Evolutionary conservation across 1,140 invertebrate genomes (phyloP).

Genomic region (Telenomus remus): DNA sequence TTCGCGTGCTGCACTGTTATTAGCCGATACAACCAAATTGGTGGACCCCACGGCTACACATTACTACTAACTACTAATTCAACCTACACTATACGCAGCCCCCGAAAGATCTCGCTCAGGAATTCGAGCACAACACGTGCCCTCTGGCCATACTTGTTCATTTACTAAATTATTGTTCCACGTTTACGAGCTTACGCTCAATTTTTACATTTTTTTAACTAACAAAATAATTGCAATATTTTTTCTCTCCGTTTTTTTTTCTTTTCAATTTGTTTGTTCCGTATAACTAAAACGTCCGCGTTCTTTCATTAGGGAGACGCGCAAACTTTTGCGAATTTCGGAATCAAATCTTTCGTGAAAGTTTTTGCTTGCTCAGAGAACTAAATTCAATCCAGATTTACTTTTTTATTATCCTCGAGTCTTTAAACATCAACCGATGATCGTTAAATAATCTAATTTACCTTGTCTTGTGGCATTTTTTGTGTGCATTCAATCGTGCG

Average conservation of each 20-base stretch:
- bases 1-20: slow-evolving; percentile 66
- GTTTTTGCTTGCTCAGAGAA: too few relatives aligned
- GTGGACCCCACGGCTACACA: slow-evolving; percentile 58
- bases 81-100: slow-evolving; percentile 57
- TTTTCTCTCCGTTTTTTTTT: too few relatives aligned
- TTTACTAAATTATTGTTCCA: slow-evolving; percentile 50
- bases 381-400: background rate
- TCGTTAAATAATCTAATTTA: slow-evolving; percentile 43
- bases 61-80: slow-evolving; percentile 52
- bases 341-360: too few relatives aligned
- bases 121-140: slow-evolving; percentile 52
- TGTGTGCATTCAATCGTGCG: slow-evolving; percentile 20
- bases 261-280: too few relatives aligned
- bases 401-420: slow-evolving; percentile 5
- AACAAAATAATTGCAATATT: too few relatives aligned
- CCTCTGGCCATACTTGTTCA: slow-evolving; percentile 33
- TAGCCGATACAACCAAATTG: slow-evolving; percentile 73
- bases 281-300: too few relatives aligned
- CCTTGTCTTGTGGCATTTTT: slow-evolving; percentile 39
- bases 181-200: slow-evolving; percentile 1
- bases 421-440: slow-evolving; percentile 25
- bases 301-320: too few relatives aligned
- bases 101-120: slow-evolving; percentile 38
- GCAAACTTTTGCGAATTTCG: too few relatives aligned
- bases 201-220: background rate